These are phyloP conservation scores for Manacus vitellinus DNA, from an alignment of 2,113 vertebrate species.

Conservation along the genomic window DNA sequence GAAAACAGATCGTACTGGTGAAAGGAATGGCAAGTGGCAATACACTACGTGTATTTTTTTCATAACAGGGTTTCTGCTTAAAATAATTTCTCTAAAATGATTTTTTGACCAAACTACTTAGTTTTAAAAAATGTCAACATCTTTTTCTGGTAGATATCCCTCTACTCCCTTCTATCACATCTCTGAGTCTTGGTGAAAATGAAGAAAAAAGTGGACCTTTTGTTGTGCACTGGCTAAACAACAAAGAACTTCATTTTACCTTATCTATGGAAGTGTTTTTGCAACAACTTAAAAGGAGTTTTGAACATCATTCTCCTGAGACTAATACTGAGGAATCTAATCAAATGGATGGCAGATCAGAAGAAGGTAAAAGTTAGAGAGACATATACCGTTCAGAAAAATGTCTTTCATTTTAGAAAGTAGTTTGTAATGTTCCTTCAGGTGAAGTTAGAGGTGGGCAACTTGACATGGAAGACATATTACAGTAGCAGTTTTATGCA, in stretches of 20 bases:
- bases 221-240: slow-evolving; percentile 97
- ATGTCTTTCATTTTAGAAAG: background rate
- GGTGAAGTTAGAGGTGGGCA: background rate
- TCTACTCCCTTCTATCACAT: slow-evolving; percentile 94
- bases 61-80: background rate
- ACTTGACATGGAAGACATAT: background rate
- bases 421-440: background rate
- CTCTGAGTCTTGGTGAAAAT: slow-evolving; percentile 84
- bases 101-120: background rate
- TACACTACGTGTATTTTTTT: background rate
- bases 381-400: background rate
- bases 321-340: slow-evolving; percentile 71
- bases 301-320: slow-evolving; percentile 84
- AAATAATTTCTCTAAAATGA: background rate
- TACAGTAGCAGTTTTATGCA: background rate
- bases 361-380: slow-evolving; percentile 80
- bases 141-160: slow-evolving; percentile 86
- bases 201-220: slow-evolving; percentile 91
- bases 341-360: slow-evolving; percentile 71
- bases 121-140: background rate
- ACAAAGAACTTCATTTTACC: slow-evolving; percentile 95
- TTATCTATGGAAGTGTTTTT: slow-evolving; percentile 96
- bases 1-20: background rate
- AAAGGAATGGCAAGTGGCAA: background rate
- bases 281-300: slow-evolving; percentile 86